Percentiles rank a stretch among this genome's conserved stretches.
Evolutionary conservation across 2,888 invertebrate species (phyloP).

Genomic region (Amiota minor): DNA sequence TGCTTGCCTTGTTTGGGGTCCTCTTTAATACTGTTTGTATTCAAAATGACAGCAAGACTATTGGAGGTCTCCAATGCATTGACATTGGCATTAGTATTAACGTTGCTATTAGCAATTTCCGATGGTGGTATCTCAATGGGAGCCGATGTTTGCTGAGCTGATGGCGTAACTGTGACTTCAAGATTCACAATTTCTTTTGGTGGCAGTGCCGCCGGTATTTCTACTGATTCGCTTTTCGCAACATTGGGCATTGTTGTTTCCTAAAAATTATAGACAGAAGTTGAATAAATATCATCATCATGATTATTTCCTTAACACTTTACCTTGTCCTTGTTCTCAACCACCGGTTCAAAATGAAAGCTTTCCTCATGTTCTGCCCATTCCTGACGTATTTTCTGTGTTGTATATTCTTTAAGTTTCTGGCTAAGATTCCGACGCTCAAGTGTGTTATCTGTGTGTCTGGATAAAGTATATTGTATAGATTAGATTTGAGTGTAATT

Average conservation of each 20-base stretch:
- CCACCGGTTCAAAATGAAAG: constrained; percentile 65
- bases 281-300: neutral
- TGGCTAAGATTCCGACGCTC: constrained; percentile 68
- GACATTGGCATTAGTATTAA: constrained; percentile 27
- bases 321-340: constrained; percentile 40
- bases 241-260: neutral
- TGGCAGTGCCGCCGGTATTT: constrained; percentile 19
- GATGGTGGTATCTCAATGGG: neutral
- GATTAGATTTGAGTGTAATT: neutral
- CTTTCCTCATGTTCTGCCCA: constrained; percentile 74
- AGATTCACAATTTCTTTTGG: no score
- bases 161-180: constrained; percentile 20
- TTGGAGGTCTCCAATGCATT: constrained; percentile 1
- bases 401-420: constrained; percentile 72
- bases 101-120: constrained; percentile 7
- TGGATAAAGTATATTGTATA: constrained; percentile 53
- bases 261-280: constrained; percentile 36
- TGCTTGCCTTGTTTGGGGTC: constrained; percentile 77
- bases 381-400: constrained; percentile 73
- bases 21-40: constrained; percentile 73
- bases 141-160: neutral
- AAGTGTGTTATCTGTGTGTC: constrained; percentile 77
- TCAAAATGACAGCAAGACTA: constrained; percentile 18
- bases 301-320: neutral
- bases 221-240: neutral